Evolutionary conservation across 92 coral and sea anemone genomes (phyloP).

Genomic region (Montipora capitata): DNA sequence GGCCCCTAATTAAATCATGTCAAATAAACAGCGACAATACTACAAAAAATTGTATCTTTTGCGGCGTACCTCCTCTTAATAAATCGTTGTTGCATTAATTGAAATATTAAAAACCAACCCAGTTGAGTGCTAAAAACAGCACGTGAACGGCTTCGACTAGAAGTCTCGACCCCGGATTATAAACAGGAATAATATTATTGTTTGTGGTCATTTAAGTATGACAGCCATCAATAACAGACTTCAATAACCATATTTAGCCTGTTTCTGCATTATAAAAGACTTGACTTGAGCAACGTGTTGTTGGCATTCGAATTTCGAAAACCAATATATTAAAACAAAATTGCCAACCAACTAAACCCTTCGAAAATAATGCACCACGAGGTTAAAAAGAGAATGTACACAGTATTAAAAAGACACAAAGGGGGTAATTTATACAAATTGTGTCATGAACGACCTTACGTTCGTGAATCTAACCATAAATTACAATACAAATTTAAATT

Average conservation of each 20-base stretch:
- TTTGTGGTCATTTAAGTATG: conserved; percentile 5
- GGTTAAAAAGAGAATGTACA: conserved; percentile 21
- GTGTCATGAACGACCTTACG: not conserved
- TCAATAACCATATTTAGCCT: not conserved
- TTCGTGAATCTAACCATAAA: not conserved
- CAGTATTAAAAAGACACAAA: conserved; percentile 12
- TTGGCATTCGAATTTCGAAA: conserved; percentile 19
- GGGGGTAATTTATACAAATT: conserved; percentile 19
- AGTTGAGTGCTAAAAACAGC: conserved; percentile 16
- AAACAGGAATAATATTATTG: conserved; percentile 30
- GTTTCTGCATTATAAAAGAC: conserved; percentile 13
- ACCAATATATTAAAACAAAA: conserved; percentile 41
- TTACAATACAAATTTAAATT: conserved; percentile 14
- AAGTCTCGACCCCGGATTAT: not conserved
- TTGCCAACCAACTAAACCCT: conserved; percentile 14
- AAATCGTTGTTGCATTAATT: conserved; percentile 1
- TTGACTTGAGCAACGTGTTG: not conserved
- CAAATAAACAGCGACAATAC: not conserved
- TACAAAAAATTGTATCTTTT: conserved; percentile 36
- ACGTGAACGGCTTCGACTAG: not conserved
- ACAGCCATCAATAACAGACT: conserved; percentile 4
- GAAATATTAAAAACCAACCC: conserved; percentile 24
- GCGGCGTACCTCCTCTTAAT: conserved; percentile 26
- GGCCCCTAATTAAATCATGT: not conserved
- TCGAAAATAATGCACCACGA: conserved; percentile 18